phyloP scores from a whole-genome alignment of 2,888 invertebrate genomes.

The Gerris lacustris region DNA sequence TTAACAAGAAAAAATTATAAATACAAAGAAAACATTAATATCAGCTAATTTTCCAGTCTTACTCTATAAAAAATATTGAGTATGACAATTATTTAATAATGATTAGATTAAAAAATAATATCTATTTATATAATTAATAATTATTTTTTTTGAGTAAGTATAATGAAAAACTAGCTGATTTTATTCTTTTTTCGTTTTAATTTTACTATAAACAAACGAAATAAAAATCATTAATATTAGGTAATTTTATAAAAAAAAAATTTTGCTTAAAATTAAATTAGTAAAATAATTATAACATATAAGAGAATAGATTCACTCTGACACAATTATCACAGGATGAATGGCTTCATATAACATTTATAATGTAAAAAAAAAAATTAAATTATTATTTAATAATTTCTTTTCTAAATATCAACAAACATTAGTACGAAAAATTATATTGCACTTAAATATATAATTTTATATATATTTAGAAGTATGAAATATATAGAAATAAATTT shows the following conservation, averaged over 20 bases:
- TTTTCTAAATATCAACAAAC: too few relatives aligned
- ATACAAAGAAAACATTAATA: background rate
- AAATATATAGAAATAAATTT: too few relatives aligned
- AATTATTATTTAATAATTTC: too few relatives aligned
- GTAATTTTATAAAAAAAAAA: background rate
- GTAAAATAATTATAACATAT: background rate
- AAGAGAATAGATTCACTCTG: background rate
- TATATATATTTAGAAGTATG: too few relatives aligned
- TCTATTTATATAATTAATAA: background rate
- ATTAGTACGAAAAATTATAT: too few relatives aligned
- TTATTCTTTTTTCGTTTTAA: background rate
- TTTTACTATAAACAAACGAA: too few relatives aligned
- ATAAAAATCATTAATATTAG: too few relatives aligned
- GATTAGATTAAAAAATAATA: background rate
- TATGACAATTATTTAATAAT: background rate
- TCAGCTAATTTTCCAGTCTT: background rate
- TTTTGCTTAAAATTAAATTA: background rate
- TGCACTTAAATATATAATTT: too few relatives aligned
- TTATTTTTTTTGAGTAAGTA: background rate
- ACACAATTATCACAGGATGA: background rate
- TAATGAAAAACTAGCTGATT: background rate
- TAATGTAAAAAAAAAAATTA: too few relatives aligned
- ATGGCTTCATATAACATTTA: background rate
- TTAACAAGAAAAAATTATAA: background rate
- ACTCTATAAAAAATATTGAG: background rate